Evolutionary conservation across 2,113 vertebrate species (phyloP).

Genomic region (Benitochromis conjunctus): DNA sequence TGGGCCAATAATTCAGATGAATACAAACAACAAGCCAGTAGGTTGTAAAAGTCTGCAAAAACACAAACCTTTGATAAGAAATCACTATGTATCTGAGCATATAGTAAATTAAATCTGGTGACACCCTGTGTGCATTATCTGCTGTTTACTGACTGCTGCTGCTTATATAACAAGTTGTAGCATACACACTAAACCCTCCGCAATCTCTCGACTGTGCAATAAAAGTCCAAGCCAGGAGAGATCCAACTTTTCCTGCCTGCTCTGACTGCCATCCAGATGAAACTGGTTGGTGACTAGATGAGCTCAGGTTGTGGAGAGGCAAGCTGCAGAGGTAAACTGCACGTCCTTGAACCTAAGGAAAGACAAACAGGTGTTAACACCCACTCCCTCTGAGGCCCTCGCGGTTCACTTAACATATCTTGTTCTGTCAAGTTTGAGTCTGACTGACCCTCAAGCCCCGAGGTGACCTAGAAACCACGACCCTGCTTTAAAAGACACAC

Average conservation of each 20-base stretch:
- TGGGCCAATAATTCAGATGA: not conserved
- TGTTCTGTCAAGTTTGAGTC: slow-evolving; percentile 56
- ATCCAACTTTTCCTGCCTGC: not conserved
- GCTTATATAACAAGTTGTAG: slow-evolving; percentile 1
- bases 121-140: not conserved
- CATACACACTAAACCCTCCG: not conserved
- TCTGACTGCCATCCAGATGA: slow-evolving; percentile 31
- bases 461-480: slow-evolving; percentile 6
- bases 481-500: not conserved
- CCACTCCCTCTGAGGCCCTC: not conserved
- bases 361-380: slow-evolving; percentile 55
- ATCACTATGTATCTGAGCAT: not conserved
- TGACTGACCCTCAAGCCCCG: not conserved
- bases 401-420: slow-evolving; percentile 40
- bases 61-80: not conserved
- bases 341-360: slow-evolving; percentile 64
- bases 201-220: not conserved
- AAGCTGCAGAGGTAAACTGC: not conserved
- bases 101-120: not conserved
- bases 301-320: not conserved
- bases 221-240: not conserved
- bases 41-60: not conserved
- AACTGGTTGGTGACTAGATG: slow-evolving; percentile 32
- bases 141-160: not conserved
- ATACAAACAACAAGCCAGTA: not conserved